Evolutionary conservation across 1,140 invertebrate genomes (phyloP), one percentile per base, ranked within the genome.

Genomic region (Dysdera silvatica): DNA sequence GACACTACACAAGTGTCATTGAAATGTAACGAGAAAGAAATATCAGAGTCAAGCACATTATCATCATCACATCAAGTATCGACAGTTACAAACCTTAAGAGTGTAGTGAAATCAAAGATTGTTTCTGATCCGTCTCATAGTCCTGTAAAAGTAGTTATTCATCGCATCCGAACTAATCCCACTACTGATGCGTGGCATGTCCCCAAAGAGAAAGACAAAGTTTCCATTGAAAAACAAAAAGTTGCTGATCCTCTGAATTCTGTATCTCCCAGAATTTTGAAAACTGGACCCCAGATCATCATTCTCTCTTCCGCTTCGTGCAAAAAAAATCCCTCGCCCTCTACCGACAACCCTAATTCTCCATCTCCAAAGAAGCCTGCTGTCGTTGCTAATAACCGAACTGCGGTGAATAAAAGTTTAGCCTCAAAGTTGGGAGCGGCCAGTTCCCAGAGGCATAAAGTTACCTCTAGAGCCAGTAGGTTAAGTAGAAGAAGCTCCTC

Each of bases 91-190:
- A 18, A 40, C 23, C 24, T 28, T 14, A 40, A 61, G n/a, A n/a
- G n/a, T n/a, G n/a, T n/a, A n/a, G n/a, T n/a, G n/a, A n/a, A 61
- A n/a, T 40, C 24, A 14, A 53, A 61, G 5, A 23, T 49, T 16
- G n/a, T 37, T 8, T 43, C 23, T n/a, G 58, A 53, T 24, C 29
- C 28, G 28, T 5, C 23, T 33, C 24, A 23, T 7, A 56, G 56
- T 40, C 61, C 61, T 48, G 61, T 63, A 16, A 63, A 63, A 55
- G 61, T 63, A 33, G 61, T 63, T 5, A 63, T 63, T 31, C 61
- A 63, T 32, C 26, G 61, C 55, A 63, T 63, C 29, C 29, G 61
- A n/a, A 55, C 55, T 10, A 37, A 28, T 48, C 52, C 55, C 24
- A 56, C 61, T 24, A 31, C 48, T 56, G 60, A 61, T 26, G 49